Evolutionary conservation across 2,113 vertebrate genomes (phyloP).

Genomic region (Microcebus lehilahytsara): DNA sequence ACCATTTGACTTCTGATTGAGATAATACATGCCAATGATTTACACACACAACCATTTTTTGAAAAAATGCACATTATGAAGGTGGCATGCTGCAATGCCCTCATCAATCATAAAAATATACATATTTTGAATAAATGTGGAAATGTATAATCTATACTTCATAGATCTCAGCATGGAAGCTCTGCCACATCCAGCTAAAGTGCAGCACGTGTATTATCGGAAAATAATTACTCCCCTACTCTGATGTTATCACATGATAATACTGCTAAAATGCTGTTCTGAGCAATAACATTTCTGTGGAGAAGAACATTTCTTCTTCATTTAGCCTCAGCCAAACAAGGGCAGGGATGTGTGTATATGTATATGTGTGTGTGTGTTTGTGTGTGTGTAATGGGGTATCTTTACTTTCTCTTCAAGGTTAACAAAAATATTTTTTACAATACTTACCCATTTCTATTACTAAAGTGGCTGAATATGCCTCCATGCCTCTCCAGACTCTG

Average conservation of each 20-base stretch:
- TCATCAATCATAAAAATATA: constrained; percentile 78
- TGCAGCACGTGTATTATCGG: background rate
- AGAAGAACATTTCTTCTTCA: background rate
- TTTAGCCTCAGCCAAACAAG: constrained; percentile 25
- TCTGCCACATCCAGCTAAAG: background rate
- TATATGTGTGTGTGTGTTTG: fast-evolving
- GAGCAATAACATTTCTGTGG: background rate
- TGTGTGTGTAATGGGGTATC: background rate
- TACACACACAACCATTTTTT: background rate
- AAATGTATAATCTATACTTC: constrained; percentile 72
- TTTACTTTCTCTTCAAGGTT: background rate
- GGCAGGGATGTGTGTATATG: too few species aligned
- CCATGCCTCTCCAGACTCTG: background rate
- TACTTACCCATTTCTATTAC: constrained; percentile 1
- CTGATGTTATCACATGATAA: background rate
- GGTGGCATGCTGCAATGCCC: constrained; percentile 51
- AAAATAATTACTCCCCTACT: constrained; percentile 50
- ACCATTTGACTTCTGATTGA: constrained; percentile 57
- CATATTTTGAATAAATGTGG: constrained; percentile 69
- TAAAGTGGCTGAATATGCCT: background rate
- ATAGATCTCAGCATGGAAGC: constrained; percentile 62
- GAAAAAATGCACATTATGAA: constrained; percentile 61
- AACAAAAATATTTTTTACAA: background rate
- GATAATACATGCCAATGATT: background rate
- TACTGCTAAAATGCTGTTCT: constrained; percentile 15